Percentiles rank a stretch among this genome's conserved stretches.
These are phyloP conservation scores for Camponotus floridanus DNA, from an alignment of 1,140 invertebrate genomes.

Conservation along the genomic window DNA sequence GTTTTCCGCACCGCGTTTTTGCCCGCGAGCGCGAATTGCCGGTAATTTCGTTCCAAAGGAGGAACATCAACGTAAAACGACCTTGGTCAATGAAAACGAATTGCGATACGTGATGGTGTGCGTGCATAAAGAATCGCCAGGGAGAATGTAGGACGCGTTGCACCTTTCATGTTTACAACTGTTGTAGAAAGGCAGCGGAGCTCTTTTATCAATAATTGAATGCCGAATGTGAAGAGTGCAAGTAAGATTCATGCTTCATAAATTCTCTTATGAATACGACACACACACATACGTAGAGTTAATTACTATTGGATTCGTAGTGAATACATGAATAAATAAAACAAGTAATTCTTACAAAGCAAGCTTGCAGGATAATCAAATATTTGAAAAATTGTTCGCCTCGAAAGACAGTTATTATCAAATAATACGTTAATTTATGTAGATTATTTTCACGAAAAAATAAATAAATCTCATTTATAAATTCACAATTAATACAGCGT, in stretches of 20 bases:
- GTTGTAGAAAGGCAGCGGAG: constrained; percentile 27
- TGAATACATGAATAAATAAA: background rate
- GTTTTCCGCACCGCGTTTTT: constrained; percentile 35
- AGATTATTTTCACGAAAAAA: background rate
- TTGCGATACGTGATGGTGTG: constrained; percentile 23
- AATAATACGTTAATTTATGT: background rate
- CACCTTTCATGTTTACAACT: constrained; percentile 53
- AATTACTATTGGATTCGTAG: background rate
- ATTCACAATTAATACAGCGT: background rate
- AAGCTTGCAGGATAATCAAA: background rate
- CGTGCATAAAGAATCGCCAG: constrained; percentile 35
- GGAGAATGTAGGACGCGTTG: constrained; percentile 61
- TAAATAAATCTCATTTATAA: constrained; percentile 15
- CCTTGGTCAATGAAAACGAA: constrained; percentile 69
- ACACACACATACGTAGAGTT: background rate
- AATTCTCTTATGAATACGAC: background rate
- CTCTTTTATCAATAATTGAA: constrained; percentile 28
- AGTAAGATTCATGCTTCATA: constrained; percentile 1
- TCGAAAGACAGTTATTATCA: background rate
- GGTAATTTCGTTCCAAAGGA: constrained; percentile 45
- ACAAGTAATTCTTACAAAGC: background rate
- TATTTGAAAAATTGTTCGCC: background rate
- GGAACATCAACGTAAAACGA: constrained; percentile 35
- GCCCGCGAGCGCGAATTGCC: constrained; percentile 28
- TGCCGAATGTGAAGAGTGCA: constrained; percentile 7